Evolutionary conservation across 2,888 invertebrate genomes (phyloP).

Genomic region (Scrobipalpa costella): DNA sequence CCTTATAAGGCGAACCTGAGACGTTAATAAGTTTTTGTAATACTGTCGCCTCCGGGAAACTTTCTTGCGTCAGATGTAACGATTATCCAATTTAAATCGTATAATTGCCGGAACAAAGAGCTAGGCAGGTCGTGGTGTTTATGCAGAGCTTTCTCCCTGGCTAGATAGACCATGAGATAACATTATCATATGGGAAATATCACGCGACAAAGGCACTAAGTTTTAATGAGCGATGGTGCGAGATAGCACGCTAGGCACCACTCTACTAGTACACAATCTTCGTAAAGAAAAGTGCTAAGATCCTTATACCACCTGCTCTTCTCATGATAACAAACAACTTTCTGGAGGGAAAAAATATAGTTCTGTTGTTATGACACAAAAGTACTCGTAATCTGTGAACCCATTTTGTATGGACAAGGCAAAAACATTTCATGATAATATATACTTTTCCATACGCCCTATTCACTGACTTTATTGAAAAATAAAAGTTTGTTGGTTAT

Average conservation of each 20-base stretch:
- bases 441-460: too few species aligned
- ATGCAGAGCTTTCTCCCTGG: conserved; percentile 40
- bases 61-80: conserved; percentile 35
- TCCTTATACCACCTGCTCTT: too few species aligned
- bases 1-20: neutral
- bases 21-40: conserved; percentile 34
- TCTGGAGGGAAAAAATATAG: too few species aligned
- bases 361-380: too few species aligned
- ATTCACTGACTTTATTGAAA: too few species aligned
- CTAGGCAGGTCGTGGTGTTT: conserved; percentile 30
- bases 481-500: too few species aligned
- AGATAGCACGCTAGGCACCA: conserved; percentile 1
- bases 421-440: too few species aligned
- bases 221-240: conserved; percentile 11
- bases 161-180: conserved; percentile 38
- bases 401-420: too few species aligned
- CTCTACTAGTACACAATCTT: neutral
- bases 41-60: conserved; percentile 35
- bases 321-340: too few species aligned
- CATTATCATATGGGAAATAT: conserved; percentile 39
- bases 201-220: conserved; percentile 30
- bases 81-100: conserved; percentile 40
- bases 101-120: conserved; percentile 40
- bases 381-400: too few species aligned
- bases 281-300: too few species aligned